These are phyloP conservation scores for Trachymyrmex septentrionalis DNA, from an alignment of 1,140 invertebrate species.

Conservation along the genomic window DNA sequence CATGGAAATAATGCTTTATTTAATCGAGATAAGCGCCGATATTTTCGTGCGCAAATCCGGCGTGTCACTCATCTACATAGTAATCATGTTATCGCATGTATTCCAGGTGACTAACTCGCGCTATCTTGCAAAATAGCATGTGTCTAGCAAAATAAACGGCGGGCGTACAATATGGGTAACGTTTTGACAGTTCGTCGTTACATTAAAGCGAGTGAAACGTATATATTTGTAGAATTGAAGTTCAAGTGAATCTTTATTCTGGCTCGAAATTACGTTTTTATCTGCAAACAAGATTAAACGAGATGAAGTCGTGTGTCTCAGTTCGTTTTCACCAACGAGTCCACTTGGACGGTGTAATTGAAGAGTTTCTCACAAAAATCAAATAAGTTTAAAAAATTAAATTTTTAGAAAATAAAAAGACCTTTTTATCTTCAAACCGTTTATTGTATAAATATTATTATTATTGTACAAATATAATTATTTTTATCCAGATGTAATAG, in stretches of 20 bases:
- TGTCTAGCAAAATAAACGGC: slow-evolving; percentile 22
- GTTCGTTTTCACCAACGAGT: neutral
- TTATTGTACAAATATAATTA: too few relatives aligned
- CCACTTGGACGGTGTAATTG: slow-evolving; percentile 20
- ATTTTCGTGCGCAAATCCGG: slow-evolving; percentile 29
- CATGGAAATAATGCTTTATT: slow-evolving; percentile 24
- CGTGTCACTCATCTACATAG: slow-evolving; percentile 22
- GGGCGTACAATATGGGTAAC: neutral
- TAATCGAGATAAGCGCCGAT: slow-evolving; percentile 13
- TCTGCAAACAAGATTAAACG: neutral
- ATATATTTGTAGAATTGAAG: neutral
- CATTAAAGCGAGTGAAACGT: slow-evolving; percentile 6
- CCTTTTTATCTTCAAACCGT: too few relatives aligned
- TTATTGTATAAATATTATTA: too few relatives aligned
- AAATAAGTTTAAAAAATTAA: too few relatives aligned
- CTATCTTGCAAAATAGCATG: slow-evolving; percentile 37
- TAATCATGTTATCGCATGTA: slow-evolving; percentile 45
- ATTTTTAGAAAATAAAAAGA: too few relatives aligned
- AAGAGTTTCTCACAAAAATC: neutral
- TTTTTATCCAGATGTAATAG: too few relatives aligned
- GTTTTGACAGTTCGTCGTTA: slow-evolving; percentile 20
- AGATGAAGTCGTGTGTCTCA: neutral
- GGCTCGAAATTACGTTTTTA: neutral
- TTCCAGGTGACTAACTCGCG: slow-evolving; percentile 53
- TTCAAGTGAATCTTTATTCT: neutral